Base-by-base conservation (phyloP, 2,888 invertebrate genomes). In the Panopea generosa region DNA sequence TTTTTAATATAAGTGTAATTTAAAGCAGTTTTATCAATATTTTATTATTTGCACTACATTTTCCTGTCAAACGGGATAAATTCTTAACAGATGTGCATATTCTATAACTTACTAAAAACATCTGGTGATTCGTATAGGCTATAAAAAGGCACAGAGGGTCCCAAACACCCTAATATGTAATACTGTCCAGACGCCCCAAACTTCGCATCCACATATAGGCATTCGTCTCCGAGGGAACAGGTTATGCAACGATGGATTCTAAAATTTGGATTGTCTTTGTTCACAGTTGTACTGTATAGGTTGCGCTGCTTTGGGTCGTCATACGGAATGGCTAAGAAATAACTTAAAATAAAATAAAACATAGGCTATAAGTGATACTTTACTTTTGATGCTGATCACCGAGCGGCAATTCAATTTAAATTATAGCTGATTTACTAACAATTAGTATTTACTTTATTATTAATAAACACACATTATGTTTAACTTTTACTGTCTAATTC, bases 151-250 rank as follows among this genome's bases (percentile, higher is more conserved):
- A 98, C 95, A 0, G 96, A 96, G 0, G 98, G 98, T 0, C 98
- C 99, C 61, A 97, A 94, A 92, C 99, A 99, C 92, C 97, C 96
- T 84, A 98, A 94, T 59, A 98, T 95, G 91, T 96, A 97, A 93
- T 96, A 97, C 24, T 95, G 94, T 2, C 95, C 95, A 0, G 95
- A 95, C 14, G 92, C 91, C 91, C 96, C 96, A 84, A 93, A 92
- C 14, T 83, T 83, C 11, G 91, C 92, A 16, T 91, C 81, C 79
- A 97, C 97, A 93, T 96, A 97, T 62, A 96, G 95, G 93, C 97
- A 98, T 9, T 97, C 96, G 62, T 95, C 94, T 27, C 86, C 94
- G 47, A 95, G 93, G 91, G 96, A 96, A 91, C 98, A 98, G 0
- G 98, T 97, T 69, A 98, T 94, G 89, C 98, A 98, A 77, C 59